Evolutionary conservation across 2,797 vertebrate genomes (phyloP).

Genomic region (Gila robusta): DNA sequence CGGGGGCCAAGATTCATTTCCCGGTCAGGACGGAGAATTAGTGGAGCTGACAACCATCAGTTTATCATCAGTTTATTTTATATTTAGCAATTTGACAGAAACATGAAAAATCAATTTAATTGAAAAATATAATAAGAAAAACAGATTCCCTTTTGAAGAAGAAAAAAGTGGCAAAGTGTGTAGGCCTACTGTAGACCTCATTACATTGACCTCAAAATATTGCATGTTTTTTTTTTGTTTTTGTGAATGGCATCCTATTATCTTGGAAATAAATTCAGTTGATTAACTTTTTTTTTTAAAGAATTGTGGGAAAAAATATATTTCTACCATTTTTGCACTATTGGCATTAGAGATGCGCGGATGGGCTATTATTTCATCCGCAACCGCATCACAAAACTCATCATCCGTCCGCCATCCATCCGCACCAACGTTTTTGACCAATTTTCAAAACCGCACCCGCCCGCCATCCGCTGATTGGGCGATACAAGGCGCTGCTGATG

Average conservation of each 20-base stretch:
- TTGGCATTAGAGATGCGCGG: too few relatives aligned
- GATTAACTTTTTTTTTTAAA: too few relatives aligned
- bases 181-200: too few relatives aligned
- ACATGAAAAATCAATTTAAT: not conserved
- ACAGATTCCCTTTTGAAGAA: not conserved
- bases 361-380: too few relatives aligned
- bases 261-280: not conserved
- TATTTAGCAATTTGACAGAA: not conserved
- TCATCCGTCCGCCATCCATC: too few relatives aligned
- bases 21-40: conserved; percentile 17
- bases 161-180: not conserved
- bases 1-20: conserved; percentile 21
- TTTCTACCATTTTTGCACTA: not conserved
- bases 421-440: too few relatives aligned
- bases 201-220: not conserved
- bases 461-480: too few relatives aligned
- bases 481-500: too few relatives aligned
- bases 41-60: conserved; percentile 14
- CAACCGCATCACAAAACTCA: too few relatives aligned
- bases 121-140: not conserved
- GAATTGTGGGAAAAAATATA: too few relatives aligned
- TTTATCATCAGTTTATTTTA: not conserved
- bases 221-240: not conserved
- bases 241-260: not conserved
- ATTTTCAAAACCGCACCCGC: too few relatives aligned